These are phyloP conservation scores for Columba guinea DNA, from an alignment of 2,797 vertebrate genomes.

Conservation along the genomic window DNA sequence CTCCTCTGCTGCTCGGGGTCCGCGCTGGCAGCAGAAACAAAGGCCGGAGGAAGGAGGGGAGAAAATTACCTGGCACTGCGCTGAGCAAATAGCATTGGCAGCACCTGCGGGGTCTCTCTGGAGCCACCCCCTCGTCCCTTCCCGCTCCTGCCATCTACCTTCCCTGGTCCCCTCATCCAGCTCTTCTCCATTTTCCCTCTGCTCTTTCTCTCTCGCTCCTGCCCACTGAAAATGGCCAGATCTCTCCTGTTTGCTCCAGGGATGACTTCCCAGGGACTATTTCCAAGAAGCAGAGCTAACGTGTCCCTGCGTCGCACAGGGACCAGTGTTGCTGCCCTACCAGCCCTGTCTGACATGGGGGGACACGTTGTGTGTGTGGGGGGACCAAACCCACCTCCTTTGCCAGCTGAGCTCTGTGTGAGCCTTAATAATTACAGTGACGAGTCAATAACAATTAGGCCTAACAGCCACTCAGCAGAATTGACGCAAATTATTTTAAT, in stretches of 20 bases:
- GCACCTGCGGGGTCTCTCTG: fast-evolving
- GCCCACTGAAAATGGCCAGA: fast-evolving
- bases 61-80: background rate
- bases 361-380: fast-evolving
- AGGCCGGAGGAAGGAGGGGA: slow-evolving; percentile 43
- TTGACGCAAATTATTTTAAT: slow-evolving; percentile 76
- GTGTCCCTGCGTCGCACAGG: fast-evolving
- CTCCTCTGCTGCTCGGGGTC: slow-evolving; percentile 52
- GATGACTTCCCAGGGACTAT: background rate
- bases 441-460: slow-evolving; percentile 73
- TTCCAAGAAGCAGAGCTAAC: background rate
- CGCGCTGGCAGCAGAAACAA: slow-evolving; percentile 48
- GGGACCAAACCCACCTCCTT: background rate
- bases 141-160: background rate
- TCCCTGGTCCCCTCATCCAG: fast-evolving
- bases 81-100: background rate
- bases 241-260: fast-evolving
- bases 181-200: background rate
- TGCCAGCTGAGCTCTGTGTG: background rate
- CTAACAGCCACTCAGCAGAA: slow-evolving; percentile 75
- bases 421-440: slow-evolving; percentile 63
- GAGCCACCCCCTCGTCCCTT: background rate
- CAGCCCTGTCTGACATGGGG: fast-evolving
- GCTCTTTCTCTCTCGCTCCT: fast-evolving
- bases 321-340: fast-evolving